Evolutionary conservation across 2,797 vertebrate genomes (phyloP).

Genomic region (Galagoides demidoff): DNA sequence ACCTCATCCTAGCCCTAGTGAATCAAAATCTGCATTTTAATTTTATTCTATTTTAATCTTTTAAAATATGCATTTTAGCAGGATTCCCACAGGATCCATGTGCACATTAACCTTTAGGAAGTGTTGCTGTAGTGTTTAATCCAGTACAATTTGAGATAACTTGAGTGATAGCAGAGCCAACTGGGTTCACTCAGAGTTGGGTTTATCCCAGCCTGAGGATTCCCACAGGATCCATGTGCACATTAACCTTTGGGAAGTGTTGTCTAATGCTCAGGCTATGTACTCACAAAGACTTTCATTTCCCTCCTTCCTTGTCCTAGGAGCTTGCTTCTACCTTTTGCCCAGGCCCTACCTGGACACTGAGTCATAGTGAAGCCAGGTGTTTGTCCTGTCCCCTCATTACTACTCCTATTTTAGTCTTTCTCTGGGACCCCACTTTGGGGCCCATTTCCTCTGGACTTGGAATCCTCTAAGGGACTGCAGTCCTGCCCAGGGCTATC

Average conservation of each 20-base stretch:
- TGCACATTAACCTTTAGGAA: background rate
- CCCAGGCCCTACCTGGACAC: background rate
- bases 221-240: too few relatives aligned
- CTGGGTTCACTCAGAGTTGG: background rate
- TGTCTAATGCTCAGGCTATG: background rate
- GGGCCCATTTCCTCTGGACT: background rate
- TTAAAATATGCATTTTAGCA: constrained; percentile 35
- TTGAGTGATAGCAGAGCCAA: background rate
- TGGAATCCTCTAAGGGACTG: background rate
- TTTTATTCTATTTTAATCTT: background rate
- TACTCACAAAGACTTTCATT: constrained; percentile 14
- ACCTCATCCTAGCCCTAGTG: background rate
- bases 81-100: background rate
- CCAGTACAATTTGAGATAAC: constrained; percentile 5
- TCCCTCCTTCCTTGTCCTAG: background rate
- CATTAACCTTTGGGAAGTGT: too few relatives aligned
- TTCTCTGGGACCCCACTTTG: background rate
- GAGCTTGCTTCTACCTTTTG: background rate
- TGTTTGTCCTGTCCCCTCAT: background rate
- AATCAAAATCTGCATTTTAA: constrained; percentile 42
- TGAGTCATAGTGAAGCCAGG: background rate
- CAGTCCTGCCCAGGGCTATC: background rate
- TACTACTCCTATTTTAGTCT: background rate
- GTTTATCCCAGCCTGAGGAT: background rate
- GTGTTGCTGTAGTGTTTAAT: background rate